Evolutionary conservation across 2,113 vertebrate species (phyloP), one percentile per base, ranked within the genome.

Genomic region (Gracilinanus agilis): DNA sequence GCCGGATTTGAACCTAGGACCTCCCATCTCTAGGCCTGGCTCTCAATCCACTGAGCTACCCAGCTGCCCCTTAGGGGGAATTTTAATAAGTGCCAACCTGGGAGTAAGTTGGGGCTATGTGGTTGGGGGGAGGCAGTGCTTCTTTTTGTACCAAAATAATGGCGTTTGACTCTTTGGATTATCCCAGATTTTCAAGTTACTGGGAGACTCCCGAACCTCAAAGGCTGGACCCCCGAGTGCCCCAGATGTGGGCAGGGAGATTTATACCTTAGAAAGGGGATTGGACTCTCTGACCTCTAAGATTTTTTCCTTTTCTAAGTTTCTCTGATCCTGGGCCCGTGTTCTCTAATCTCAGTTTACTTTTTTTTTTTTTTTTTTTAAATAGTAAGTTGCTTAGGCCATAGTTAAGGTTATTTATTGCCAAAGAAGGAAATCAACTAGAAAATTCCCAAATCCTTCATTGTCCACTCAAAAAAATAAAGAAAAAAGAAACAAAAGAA

Each of bases 391-490:
- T 40, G 40, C n/a, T 40, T 40, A 83, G 16, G 34, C 19, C 67
- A 83, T n/a, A 83, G 67, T 34, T 40, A 83, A n/a, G n/a, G 49
- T 49, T 49, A 49, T 49, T 23, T 83, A 83, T 40, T 83, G 16
- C n/a, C n/a, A 40, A 83, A 83, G n/a, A 83, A 40, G n/a, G n/a
- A 40, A 83, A 83, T 25, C 2, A 90, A 24, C 56, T 91, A 21
- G n/a, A 40, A 34, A 49, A 92, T 44, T 93, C 75, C 58, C 91
- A 53, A 56, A 25, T 92, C 27, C 40, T 94, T 94, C 24, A 10
- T 89, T 91, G 88, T 40, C 93, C 94, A 88, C 24, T 93, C 49
- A 40, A 91, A 93, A 88, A 67, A 91, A 90, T 0, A 67, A 55
- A 90, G 19, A 56, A 44, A 94, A 94, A 83, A 40, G 34, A 40